Conservation (phyloP, 2,797 vertebrate genomes). For the Hirundo rustica region DNA sequence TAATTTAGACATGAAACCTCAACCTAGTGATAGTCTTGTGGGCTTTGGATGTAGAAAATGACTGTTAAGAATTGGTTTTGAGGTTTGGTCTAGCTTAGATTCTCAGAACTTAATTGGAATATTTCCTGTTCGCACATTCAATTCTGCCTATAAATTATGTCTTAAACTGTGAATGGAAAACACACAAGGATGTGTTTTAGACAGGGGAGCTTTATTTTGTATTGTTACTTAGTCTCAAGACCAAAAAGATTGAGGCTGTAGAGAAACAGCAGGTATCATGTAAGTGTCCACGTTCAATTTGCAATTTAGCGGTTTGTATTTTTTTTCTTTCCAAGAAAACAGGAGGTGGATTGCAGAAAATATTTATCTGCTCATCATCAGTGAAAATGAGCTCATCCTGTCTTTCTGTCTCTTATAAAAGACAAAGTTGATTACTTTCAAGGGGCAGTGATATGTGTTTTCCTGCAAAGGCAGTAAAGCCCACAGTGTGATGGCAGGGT, state of each 20-base stretch:
- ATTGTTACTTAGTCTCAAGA: background rate
- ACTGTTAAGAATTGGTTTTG: background rate
- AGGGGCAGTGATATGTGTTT: background rate
- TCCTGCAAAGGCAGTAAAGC: background rate
- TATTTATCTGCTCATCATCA: background rate
- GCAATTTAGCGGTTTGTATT: background rate
- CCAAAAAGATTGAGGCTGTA: background rate
- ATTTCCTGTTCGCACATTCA: background rate
- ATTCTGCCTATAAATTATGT: background rate
- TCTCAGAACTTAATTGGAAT: background rate
- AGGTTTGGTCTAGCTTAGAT: background rate
- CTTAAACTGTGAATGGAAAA: background rate
- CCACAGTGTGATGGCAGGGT: rapidly evolving
- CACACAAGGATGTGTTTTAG: background rate
- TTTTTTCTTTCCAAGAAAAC: background rate
- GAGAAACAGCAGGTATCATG: background rate
- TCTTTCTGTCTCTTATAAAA: background rate
- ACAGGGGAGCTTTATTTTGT: background rate
- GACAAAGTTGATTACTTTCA: background rate
- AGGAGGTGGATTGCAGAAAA: background rate
- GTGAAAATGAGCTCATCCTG: background rate
- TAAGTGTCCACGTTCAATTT: background rate
- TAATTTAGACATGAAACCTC: background rate
- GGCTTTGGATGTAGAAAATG: background rate
- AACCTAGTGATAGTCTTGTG: background rate